Percentiles rank a stretch among this genome's conserved stretches.
These are phyloP conservation scores for Centrocercus urophasianus DNA, from an alignment of 2,113 vertebrate genomes.

Conservation along the genomic window DNA sequence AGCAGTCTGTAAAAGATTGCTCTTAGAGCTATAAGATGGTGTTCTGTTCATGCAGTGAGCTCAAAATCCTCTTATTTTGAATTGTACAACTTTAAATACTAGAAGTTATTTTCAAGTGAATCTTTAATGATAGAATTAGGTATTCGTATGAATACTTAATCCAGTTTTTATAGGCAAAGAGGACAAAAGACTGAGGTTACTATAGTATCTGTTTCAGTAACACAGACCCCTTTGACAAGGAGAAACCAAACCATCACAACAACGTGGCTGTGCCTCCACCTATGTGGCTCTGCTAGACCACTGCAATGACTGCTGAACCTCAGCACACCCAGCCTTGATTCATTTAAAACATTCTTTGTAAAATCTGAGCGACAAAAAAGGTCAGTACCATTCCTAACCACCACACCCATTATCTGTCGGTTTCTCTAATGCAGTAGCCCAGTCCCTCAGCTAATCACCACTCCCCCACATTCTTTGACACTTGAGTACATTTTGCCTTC, in stretches of 20 bases:
- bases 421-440: not conserved
- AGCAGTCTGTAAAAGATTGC: not conserved
- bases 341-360: fast-evolving
- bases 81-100: not conserved
- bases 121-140: not conserved
- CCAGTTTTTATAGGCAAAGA: not conserved
- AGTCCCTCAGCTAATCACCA: fast-evolving
- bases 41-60: not conserved
- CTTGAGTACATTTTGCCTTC: not conserved
- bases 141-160: not conserved
- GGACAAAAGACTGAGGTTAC: not conserved
- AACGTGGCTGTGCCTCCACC: fast-evolving
- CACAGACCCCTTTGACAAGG: not conserved
- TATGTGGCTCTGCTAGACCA: not conserved
- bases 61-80: not conserved
- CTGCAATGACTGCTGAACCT: not conserved
- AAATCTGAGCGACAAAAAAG: not conserved
- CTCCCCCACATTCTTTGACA: fast-evolving
- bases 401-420: fast-evolving
- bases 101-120: not conserved
- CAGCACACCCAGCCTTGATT: not conserved
- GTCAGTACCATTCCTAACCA: fast-evolving
- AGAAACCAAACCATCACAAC: fast-evolving
- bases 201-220: not conserved
- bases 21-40: not conserved